Conservation (phyloP, 2,113 vertebrate genomes). For the Chaenogobius annularis region DNA sequence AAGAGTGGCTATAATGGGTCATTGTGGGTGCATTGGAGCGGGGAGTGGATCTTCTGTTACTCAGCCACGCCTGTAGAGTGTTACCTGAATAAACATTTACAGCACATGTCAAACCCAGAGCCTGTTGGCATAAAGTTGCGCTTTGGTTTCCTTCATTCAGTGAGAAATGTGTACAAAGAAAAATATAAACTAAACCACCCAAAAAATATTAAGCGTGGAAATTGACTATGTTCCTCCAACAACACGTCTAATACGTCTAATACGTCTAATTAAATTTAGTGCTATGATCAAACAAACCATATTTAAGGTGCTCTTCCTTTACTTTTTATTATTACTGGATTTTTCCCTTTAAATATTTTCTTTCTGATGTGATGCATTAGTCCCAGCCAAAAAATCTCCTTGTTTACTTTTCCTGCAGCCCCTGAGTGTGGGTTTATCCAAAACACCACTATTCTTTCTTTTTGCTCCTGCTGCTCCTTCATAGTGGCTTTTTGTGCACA, state of each 20-base stretch:
- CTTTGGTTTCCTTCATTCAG: not conserved
- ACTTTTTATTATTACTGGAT: not conserved
- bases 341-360: slow-evolving; percentile 21
- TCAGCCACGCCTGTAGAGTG: slow-evolving; percentile 37
- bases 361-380: slow-evolving; percentile 28
- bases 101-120: slow-evolving; percentile 7
- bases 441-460: slow-evolving; percentile 52
- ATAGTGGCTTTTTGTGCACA: slow-evolving; percentile 69
- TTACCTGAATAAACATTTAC: slow-evolving; percentile 15
- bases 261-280: too few species aligned
- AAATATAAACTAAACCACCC: not conserved
- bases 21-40: slow-evolving; percentile 49
- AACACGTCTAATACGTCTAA: too few species aligned
- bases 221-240: too few species aligned
- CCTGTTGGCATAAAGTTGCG: not conserved
- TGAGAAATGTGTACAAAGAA: not conserved
- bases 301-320: not conserved
- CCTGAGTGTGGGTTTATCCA: slow-evolving; percentile 73
- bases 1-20: slow-evolving; percentile 75
- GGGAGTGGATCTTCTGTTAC: slow-evolving; percentile 46
- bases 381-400: slow-evolving; percentile 35
- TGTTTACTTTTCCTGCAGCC: slow-evolving; percentile 65
- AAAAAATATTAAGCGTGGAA: not conserved
- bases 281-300: not conserved
- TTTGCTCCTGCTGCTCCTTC: slow-evolving; percentile 55